These are phyloP conservation scores for Lutraria lutraria DNA, from an alignment of 2,888 invertebrate species.

Conservation along the genomic window DNA sequence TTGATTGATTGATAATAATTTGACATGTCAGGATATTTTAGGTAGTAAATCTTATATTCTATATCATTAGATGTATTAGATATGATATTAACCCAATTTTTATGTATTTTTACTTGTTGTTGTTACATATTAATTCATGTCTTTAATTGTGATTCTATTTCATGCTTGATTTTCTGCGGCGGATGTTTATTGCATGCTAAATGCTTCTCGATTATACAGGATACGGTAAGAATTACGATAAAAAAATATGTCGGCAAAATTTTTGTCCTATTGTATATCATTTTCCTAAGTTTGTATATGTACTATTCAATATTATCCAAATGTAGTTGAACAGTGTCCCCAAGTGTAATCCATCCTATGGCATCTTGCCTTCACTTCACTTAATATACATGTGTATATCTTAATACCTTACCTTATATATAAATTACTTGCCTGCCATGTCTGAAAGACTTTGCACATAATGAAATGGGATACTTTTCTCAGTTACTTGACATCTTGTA, in stretches of 20 bases:
- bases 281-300: background rate
- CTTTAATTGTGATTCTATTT: slow-evolving; percentile 66
- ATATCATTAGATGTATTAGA: background rate
- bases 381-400: background rate
- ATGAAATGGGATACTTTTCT: background rate
- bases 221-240: slow-evolving; percentile 73
- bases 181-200: slow-evolving; percentile 69
- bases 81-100: slow-evolving; percentile 19
- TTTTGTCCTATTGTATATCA: slow-evolving; percentile 1
- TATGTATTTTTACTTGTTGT: slow-evolving; percentile 14
- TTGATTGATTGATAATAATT: no score
- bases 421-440: background rate
- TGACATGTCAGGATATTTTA: no score
- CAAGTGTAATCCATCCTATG: background rate
- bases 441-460: background rate
- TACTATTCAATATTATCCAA: background rate
- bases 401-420: background rate
- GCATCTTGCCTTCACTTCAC: background rate
- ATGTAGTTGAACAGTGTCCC: slow-evolving; percentile 8
- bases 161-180: slow-evolving; percentile 72
- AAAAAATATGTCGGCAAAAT: background rate
- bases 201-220: slow-evolving; percentile 69
- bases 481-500: no score
- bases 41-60: no score
- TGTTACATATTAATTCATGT: slow-evolving; percentile 37